Evolutionary conservation across 2,888 invertebrate genomes (phyloP), one percentile per base, ranked within the genome.

Genomic region (Andrena bucephala): DNA sequence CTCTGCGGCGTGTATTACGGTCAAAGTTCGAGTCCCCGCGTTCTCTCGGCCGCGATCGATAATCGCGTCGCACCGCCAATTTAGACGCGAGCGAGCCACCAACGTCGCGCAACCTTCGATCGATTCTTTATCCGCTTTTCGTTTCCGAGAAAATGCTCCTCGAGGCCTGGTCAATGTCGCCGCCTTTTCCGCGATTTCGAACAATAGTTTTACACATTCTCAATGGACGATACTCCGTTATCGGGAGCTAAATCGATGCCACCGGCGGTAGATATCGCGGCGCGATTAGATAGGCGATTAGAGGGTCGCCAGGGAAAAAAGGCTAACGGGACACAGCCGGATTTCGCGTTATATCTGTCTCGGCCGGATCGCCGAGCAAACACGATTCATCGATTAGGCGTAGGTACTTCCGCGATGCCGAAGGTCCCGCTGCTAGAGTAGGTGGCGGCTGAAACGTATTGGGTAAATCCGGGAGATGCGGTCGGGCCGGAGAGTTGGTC

Each of bases 281-380:
- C n/a, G 77, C 81, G 90, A 90, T 90, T 90, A 90, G 90, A 87
- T 86, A 83, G 79, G 84, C 81, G 85, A 90, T 87, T 87, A 85
- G 77, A 68, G 72, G 59, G 81, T 66, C 57, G 16, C 63, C 63
- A 60, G 60, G 74, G 78, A 80, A 83, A 85, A 84, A 60, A 29
- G 52, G 31, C 8, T 54, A 76, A 77, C 75, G 65, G 67, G 65
- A 57, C 33, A 50, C 2, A 13, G 36, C 16, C 57, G 60, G 76
- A 77, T 81, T 76, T 48, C 42, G 42, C 42, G 42, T 16, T 54
- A 76, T 83, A 82, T 75, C 75, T 72, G 31, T 72, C 52, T 33
- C 57, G 36, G 66, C n/a, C 13, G 13, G 68, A 75, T 80, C 59
- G 36, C n/a, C 31, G 59, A 77, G 65, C 57, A 78, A 84, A 85